Percentiles rank a stretch among this genome's conserved stretches.
phyloP scores from a whole-genome alignment of 2,888 invertebrate species.

The Resseliella maxima region DNA sequence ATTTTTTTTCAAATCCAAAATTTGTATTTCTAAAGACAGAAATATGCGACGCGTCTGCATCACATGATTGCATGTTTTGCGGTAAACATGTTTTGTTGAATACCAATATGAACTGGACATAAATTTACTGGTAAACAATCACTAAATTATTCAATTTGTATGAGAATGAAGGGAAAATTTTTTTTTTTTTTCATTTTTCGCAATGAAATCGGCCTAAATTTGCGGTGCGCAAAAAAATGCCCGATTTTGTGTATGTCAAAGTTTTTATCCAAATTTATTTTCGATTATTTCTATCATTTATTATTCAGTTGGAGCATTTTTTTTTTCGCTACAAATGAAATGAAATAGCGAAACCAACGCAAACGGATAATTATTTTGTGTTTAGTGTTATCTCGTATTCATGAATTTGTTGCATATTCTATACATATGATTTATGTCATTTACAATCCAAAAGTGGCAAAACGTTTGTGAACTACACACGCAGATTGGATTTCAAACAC shows the following conservation, averaged over 20 bases:
- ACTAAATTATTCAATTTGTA: conserved; percentile 19
- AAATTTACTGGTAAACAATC: background rate
- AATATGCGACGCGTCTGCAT: background rate
- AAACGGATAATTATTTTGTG: background rate
- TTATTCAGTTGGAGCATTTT: background rate
- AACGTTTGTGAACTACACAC: no score
- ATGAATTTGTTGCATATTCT: background rate
- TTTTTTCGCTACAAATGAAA: background rate
- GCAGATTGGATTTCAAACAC: no score
- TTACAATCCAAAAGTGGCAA: no score
- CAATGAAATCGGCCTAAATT: background rate
- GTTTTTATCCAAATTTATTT: background rate
- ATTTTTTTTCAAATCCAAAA: conserved; percentile 12
- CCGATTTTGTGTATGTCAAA: background rate
- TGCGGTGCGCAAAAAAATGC: background rate
- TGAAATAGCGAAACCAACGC: background rate
- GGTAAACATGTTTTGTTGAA: background rate
- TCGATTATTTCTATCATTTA: background rate
- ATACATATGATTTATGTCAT: background rate
- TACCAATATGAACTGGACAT: background rate
- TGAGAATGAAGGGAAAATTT: background rate
- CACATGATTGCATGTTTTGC: background rate
- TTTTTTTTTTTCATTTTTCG: background rate
- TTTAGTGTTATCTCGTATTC: background rate
- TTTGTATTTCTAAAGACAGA: background rate